phyloP scores from a whole-genome alignment of 2,113 vertebrate species.

The Odobenus rosmarus region DNA sequence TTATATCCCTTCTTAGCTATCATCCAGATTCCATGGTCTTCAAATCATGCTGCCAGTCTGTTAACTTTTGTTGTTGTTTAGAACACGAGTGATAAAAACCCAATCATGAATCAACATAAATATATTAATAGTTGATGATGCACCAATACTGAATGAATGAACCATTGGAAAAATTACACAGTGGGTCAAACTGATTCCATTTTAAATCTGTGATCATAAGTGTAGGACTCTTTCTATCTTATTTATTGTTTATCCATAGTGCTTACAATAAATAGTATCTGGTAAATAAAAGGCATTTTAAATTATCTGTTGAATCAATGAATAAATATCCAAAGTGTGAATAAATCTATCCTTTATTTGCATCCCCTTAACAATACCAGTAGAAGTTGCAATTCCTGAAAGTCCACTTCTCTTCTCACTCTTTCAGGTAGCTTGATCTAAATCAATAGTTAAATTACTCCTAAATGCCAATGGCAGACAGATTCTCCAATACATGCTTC shows the following conservation, averaged over 20 bases:
- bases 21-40: neutral
- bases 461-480: neutral
- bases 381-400: neutral
- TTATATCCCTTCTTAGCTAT: neutral
- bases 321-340: neutral
- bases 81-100: neutral
- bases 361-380: neutral
- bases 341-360: neutral
- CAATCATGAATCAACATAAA: neutral
- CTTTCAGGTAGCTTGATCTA: neutral
- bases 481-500: neutral
- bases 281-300: neutral
- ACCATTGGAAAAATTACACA: neutral
- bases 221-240: neutral
- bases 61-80: neutral
- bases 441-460: neutral
- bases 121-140: neutral
- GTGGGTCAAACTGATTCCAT: neutral
- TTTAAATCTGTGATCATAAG: neutral
- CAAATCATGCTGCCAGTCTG: neutral
- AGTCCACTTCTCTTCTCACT: neutral
- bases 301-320: neutral
- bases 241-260: neutral
- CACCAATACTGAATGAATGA: neutral
- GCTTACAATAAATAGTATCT: neutral